phyloP scores from a whole-genome alignment of 2,797 vertebrate genomes.

The Tragelaphus eurycerus region DNA sequence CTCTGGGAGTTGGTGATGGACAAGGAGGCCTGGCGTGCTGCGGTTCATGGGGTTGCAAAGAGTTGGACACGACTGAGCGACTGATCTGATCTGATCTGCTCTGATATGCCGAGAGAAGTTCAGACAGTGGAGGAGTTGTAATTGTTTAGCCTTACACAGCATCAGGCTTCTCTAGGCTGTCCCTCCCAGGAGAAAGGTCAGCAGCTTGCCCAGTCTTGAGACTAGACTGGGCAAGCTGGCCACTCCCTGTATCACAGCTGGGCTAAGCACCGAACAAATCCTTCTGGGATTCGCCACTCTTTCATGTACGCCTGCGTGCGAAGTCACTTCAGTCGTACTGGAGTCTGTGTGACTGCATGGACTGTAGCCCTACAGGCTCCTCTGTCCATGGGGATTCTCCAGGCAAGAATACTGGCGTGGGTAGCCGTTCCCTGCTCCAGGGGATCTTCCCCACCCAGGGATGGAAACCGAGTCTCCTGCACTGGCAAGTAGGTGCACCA shows the following conservation, averaged over 20 bases:
- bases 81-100: too few species aligned
- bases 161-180: not conserved
- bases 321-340: not conserved
- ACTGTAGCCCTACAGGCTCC: not conserved
- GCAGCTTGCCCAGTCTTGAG: not conserved
- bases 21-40: too few species aligned
- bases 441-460: not conserved
- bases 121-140: not conserved
- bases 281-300: not conserved
- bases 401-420: not conserved
- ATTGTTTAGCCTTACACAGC: not conserved
- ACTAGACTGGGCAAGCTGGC: too few species aligned
- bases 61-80: too few species aligned
- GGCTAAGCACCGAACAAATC: not conserved
- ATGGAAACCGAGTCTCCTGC: not conserved
- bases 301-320: rapidly evolving
- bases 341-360: not conserved
- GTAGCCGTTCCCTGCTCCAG: not conserved
- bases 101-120: too few species aligned
- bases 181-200: not conserved
- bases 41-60: too few species aligned
- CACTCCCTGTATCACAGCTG: not conserved
- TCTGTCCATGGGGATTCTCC: not conserved
- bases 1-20: too few species aligned
- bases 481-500: not conserved